Evolutionary conservation across 2,888 invertebrate species (phyloP), one percentile per base, ranked within the genome.

Genomic region (Agonopterix subpropinquella): DNA sequence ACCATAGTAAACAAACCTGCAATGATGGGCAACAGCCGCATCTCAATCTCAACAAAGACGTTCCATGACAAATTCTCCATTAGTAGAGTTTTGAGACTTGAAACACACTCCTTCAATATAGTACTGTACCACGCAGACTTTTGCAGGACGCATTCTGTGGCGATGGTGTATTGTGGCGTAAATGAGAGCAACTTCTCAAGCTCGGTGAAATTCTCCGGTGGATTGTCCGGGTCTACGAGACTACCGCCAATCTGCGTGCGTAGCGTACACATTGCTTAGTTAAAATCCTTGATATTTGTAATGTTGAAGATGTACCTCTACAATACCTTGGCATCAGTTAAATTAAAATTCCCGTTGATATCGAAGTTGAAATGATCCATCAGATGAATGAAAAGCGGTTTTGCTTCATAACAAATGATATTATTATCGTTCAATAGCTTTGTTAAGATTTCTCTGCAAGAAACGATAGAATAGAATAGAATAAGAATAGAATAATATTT

Each of bases 21-120:
- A 53, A 89, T 68, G 18, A 89, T 74, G 13, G 88, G 84, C 41
- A 83, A 52, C 11, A 89, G 62, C 45, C 64, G 74, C 78, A 85
- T 86, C 62, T 89, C 89, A n/a, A 89, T 72, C 3, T 81, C 67
- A 1, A 67, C 56, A 52, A 88, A 89, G 2, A 89, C 64, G n/a
- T 64, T 68, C 86, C 83, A 85, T 48, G 88, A 51, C 1, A 67
- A 62, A 1, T 72, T 59, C 13, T 78, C 70, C 0, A 59, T 48
- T 36, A 89, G 66, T 47, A 62, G 47, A 0, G 9, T 43, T 2
- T 53, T 59, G 10, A 80, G 53, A n/a, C 46, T 64, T 1, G 4
- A 41, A 28, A 63, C 66, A 41, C 78, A 72, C 2, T 68, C 67
- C 11, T 59, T 67, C 51, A 89, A 50, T 15, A 76, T 56, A 0